phyloP scores from a whole-genome alignment of 2,888 invertebrate genomes.

The Leptodirus hochenwartii region DNA sequence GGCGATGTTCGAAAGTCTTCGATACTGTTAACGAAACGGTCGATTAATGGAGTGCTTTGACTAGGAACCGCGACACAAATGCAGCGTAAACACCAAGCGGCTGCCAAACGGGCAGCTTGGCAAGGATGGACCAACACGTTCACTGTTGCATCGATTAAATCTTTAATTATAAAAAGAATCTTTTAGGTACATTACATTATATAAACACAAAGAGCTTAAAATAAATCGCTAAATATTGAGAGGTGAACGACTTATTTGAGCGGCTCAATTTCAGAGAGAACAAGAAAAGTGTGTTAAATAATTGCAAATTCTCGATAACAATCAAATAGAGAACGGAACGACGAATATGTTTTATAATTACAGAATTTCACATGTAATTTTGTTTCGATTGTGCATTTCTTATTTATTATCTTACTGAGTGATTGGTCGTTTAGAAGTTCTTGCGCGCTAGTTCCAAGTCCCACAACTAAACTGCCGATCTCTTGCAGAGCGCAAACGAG shows the following conservation, averaged over 20 bases:
- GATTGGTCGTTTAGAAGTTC: constrained; percentile 79
- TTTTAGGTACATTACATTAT: too few species aligned
- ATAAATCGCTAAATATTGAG: too few species aligned
- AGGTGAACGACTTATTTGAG: too few species aligned
- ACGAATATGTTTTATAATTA: too few species aligned
- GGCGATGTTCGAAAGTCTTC: constrained; percentile 81
- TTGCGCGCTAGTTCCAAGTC: constrained; percentile 87
- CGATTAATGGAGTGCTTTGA: constrained; percentile 83
- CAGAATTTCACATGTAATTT: too few species aligned
- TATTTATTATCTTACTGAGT: constrained; percentile 35
- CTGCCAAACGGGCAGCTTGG: constrained; percentile 80
- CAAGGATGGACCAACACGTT: constrained; percentile 87
- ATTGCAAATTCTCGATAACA: too few species aligned
- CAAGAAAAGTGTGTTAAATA: too few species aligned
- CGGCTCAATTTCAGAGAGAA: too few species aligned
- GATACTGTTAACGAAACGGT: constrained; percentile 72
- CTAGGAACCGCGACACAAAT: constrained; percentile 88
- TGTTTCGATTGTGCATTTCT: too few species aligned
- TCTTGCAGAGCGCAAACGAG: constrained; percentile 89
- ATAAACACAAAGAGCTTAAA: constrained; percentile 7
- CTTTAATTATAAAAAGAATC: too few species aligned
- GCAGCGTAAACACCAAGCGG: constrained; percentile 87
- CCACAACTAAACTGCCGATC: constrained; percentile 73
- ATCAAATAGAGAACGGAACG: too few species aligned
- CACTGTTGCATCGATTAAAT: constrained; percentile 56